Evolutionary conservation across 2,113 vertebrate genomes (phyloP).

Genomic region (Octodon degus): DNA sequence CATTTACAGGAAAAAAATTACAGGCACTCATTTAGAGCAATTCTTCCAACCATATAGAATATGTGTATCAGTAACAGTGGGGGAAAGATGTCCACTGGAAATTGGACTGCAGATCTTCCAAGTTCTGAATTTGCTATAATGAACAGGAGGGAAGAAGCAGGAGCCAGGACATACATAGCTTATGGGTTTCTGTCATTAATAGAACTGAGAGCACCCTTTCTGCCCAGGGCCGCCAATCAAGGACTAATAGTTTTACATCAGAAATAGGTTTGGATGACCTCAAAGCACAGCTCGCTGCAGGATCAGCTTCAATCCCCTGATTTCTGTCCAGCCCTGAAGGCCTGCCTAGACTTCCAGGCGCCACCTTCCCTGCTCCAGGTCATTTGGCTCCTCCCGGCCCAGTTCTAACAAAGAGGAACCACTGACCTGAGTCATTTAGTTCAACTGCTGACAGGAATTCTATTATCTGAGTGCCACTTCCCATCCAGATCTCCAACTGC

Average conservation of each 20-base stretch:
- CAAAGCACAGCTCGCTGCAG: background rate
- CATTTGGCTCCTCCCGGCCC: background rate
- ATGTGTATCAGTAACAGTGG: background rate
- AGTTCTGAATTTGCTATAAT: background rate
- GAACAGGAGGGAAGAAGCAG: background rate
- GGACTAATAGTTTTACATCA: background rate
- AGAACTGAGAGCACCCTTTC: background rate
- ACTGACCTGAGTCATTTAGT: slow-evolving; percentile 52
- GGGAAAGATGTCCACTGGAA: background rate
- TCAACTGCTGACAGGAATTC: slow-evolving; percentile 62
- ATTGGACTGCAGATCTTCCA: background rate
- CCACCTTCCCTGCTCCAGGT: background rate
- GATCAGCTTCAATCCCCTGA: slow-evolving; percentile 2
- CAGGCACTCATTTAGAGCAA: background rate
- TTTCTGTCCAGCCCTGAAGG: slow-evolving; percentile 1
- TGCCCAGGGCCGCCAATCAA: background rate
- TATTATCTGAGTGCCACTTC: slow-evolving; percentile 41
- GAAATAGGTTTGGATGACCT: slow-evolving; percentile 38
- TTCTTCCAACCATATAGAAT: background rate
- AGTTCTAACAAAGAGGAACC: slow-evolving; percentile 58
- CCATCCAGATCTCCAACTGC: background rate
- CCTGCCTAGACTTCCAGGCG: background rate
- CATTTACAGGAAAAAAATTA: background rate
- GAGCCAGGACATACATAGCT: background rate
- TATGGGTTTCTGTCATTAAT: background rate